Percentiles rank a stretch among this genome's conserved stretches.
These are phyloP conservation scores for human (Homo sapiens) DNA, from an alignment of 2,113 vertebrate genomes.

Conservation along the genomic window DNA sequence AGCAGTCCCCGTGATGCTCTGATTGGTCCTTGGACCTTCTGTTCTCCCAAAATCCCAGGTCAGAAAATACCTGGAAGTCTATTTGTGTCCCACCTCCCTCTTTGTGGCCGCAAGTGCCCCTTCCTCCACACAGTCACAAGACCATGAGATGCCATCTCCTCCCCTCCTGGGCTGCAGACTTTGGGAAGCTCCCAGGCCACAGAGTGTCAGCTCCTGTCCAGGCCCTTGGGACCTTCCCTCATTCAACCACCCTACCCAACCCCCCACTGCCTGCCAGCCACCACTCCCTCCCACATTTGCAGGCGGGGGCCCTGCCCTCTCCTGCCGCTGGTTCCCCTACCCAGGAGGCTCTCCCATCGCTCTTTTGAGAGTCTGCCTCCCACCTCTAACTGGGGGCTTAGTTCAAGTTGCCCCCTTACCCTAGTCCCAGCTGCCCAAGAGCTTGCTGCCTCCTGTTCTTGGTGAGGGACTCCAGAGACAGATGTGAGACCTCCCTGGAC, in stretches of 20 bases:
- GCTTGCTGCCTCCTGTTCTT: neutral
- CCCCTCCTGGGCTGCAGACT: neutral
- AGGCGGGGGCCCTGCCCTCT: neutral
- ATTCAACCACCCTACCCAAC: rapidly evolving
- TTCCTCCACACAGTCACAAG: neutral
- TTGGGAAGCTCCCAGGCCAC: neutral
- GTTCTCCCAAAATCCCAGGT: neutral
- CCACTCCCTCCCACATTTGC: neutral
- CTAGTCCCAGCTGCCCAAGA: neutral
- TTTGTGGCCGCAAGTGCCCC: neutral
- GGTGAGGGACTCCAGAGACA: neutral
- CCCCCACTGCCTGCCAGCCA: neutral
- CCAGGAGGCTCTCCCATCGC: neutral
- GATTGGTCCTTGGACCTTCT: neutral
- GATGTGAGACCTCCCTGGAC: neutral
- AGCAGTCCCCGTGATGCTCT: neutral
- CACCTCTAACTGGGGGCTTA: neutral
- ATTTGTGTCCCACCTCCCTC: neutral
- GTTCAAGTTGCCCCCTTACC: neutral
- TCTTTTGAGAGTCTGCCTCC: neutral
- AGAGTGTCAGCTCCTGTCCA: neutral
- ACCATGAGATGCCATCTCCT: neutral
- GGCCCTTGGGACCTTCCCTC: neutral
- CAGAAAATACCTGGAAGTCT: neutral
- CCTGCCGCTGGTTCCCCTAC: neutral